A percentile compares a stretch with the other conserved stretches of the same genome.
phyloP scores from a whole-genome alignment of 2,888 invertebrate species.

The Campoplex nolae region DNA sequence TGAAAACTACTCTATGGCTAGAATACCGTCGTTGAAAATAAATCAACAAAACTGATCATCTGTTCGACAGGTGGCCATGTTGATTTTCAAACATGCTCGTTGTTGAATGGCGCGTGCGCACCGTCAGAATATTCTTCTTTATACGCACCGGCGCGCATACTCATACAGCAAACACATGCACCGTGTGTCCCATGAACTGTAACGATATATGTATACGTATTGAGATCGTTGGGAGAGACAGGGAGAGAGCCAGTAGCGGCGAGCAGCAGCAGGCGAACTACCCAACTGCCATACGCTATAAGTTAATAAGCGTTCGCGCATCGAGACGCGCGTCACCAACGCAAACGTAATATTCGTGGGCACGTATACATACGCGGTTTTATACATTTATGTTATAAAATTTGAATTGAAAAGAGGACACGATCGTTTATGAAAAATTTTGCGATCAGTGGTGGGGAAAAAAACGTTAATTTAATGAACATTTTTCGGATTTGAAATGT shows the following conservation, averaged over 20 bases:
- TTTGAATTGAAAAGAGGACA: background rate
- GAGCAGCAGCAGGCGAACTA: conserved; percentile 3
- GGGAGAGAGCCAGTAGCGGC: conserved; percentile 25
- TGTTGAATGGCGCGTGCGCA: conserved; percentile 16
- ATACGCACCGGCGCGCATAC: conserved; percentile 11
- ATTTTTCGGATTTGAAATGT: background rate
- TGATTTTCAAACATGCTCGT: background rate
- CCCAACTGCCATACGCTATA: conserved; percentile 13
- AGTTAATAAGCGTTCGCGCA: conserved; percentile 28
- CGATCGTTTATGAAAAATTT: background rate
- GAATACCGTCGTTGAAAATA: background rate
- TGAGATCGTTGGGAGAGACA: background rate
- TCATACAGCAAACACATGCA: background rate
- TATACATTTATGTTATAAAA: background rate
- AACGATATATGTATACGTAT: background rate
- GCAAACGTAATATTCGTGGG: conserved; percentile 4
- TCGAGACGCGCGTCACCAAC: conserved; percentile 51
- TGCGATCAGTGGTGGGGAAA: background rate
- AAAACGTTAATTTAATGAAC: background rate
- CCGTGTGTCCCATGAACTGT: conserved; percentile 24
- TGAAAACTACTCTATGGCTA: background rate
- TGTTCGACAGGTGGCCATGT: conserved; percentile 45
- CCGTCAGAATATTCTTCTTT: background rate
- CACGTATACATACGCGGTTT: conserved; percentile 31
- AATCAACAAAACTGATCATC: conserved; percentile 31